These are phyloP conservation scores for Heterotilapia buettikoferi DNA, from an alignment of 2,113 vertebrate genomes.

Conservation along the genomic window DNA sequence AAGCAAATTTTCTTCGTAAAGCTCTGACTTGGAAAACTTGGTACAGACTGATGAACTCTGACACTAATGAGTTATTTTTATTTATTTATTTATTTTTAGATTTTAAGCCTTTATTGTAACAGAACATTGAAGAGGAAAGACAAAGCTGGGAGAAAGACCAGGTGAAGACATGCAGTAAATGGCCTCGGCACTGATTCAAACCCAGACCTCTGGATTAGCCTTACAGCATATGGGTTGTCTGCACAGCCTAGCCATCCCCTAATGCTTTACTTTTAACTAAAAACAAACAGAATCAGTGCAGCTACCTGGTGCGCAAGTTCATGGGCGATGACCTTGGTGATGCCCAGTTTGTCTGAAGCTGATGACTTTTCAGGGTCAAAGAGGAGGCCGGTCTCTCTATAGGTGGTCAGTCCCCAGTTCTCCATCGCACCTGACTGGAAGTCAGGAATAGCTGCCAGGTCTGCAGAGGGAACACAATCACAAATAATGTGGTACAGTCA, in stretches of 20 bases:
- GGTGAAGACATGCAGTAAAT: neutral
- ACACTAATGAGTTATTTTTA: neutral
- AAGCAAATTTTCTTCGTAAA: neutral
- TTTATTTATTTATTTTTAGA: neutral
- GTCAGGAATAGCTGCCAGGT: conserved; percentile 75
- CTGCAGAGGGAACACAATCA: conserved; percentile 22
- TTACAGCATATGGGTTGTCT: neutral
- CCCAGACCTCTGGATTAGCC: neutral
- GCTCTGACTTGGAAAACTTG: neutral
- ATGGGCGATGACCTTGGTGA: conserved; percentile 71
- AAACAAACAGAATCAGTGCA: neutral
- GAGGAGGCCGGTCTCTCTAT: conserved; percentile 69
- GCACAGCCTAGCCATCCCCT: neutral
- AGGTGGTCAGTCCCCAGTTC: conserved; percentile 77
- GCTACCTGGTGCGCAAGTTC: conserved; percentile 74
- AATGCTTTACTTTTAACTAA: neutral
- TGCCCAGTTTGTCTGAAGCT: conserved; percentile 64
- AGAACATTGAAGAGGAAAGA: neutral
- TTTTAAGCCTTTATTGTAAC: neutral
- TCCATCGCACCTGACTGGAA: conserved; percentile 77
- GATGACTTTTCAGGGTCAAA: conserved; percentile 67
- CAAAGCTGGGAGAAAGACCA: neutral
- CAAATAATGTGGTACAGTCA: neutral
- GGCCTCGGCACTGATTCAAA: neutral
- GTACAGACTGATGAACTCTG: neutral